These are phyloP conservation scores for Polia nebulosa DNA, from an alignment of 2,888 invertebrate species.

Conservation along the genomic window DNA sequence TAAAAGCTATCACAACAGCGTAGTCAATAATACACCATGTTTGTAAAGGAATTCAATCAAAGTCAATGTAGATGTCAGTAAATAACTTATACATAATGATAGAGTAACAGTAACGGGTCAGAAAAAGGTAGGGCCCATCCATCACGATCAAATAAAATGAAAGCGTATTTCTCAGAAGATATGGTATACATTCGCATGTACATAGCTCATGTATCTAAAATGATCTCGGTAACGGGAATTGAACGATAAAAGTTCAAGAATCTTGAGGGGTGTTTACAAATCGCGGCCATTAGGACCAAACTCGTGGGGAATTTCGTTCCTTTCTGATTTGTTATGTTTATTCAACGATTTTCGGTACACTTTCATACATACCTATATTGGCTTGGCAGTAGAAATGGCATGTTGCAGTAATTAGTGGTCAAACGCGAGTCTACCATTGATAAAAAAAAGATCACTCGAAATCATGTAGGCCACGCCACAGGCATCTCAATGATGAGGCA, in stretches of 20 bases:
- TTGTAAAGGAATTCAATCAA: constrained; percentile 32
- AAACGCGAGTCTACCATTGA: no score
- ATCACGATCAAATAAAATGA: constrained; percentile 39
- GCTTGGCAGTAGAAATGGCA: constrained; percentile 7
- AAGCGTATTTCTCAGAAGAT: constrained; percentile 9
- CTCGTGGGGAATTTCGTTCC: background rate
- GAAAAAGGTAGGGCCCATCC: constrained; percentile 34
- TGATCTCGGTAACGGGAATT: constrained; percentile 5
- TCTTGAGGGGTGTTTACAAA: constrained; percentile 32
- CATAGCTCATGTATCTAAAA: constrained; percentile 22
- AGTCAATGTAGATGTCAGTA: constrained; percentile 10
- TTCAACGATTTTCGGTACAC: background rate
- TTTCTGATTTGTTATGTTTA: constrained; percentile 5
- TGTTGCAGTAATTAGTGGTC: no score
- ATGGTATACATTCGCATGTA: background rate
- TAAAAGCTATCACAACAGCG: background rate
- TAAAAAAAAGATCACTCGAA: background rate
- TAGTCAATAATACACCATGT: background rate
- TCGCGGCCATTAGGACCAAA: constrained; percentile 5
- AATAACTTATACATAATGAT: constrained; percentile 28
- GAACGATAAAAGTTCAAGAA: constrained; percentile 27
- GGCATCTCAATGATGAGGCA: background rate
- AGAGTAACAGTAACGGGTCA: constrained; percentile 11
- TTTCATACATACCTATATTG: constrained; percentile 1
- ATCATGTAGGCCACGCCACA: background rate